phyloP scores from a whole-genome alignment of 2,113 vertebrate genomes.

The Butastur rufipennis region DNA sequence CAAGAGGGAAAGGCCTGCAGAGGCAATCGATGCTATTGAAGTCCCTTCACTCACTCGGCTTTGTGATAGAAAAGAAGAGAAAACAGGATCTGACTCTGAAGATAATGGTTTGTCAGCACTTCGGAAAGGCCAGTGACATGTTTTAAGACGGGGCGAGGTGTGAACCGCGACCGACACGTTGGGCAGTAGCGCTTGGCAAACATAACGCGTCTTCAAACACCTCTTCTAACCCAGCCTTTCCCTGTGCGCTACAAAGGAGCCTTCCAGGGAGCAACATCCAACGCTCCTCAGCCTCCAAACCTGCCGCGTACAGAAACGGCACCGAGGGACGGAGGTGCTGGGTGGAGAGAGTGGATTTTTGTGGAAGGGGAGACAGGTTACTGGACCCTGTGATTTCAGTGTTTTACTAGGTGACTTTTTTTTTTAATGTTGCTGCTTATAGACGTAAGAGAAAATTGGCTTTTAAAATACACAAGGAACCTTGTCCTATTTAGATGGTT shows the following conservation, averaged over 20 bases:
- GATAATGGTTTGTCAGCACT: background rate
- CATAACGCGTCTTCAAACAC: accelerated
- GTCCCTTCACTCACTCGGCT: accelerated
- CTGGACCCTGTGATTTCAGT: too few species aligned
- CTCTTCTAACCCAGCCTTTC: accelerated
- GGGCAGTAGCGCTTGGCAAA: accelerated
- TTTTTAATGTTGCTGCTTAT: background rate
- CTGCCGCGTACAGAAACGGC: accelerated
- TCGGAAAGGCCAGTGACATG: accelerated
- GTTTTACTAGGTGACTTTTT: background rate
- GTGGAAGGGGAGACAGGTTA: too few species aligned
- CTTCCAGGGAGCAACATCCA: background rate
- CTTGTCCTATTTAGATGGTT: background rate
- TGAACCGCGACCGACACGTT: accelerated
- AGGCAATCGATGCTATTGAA: background rate
- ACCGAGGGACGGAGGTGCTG: background rate
- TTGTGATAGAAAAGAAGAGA: background rate
- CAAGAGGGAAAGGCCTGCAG: background rate
- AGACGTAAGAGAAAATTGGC: background rate
- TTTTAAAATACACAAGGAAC: background rate
- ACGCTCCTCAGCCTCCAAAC: background rate
- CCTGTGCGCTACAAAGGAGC: accelerated
- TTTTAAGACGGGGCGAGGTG: background rate
- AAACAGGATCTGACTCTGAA: background rate
- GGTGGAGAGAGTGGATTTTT: accelerated